Base-by-base conservation (phyloP, 2,888 invertebrate species). In the Agrotis exclamationis region DNA sequence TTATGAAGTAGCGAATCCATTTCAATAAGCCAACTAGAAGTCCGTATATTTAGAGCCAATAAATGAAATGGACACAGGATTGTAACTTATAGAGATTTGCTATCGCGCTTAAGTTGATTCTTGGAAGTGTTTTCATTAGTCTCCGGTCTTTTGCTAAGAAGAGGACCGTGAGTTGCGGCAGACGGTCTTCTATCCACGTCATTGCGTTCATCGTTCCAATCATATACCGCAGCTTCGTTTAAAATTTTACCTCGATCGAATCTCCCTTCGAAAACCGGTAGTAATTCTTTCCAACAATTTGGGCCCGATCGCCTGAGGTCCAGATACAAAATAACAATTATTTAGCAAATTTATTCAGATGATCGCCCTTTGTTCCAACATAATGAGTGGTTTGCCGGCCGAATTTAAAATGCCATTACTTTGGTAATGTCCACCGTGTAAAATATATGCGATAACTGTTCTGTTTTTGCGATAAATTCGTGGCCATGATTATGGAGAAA, bases 291-390 rank as follows among this genome's bases (percentile, higher is more conserved):
- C 60, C 33, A 74, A 73, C 58, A 76, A 75, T 79, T 84, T 74
- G 64, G 85, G 79, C 67, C 68, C 86, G 76, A 85, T 86, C 83
- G 89, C 92, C 91, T 79, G 86, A 88, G 92, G 89, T 83, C 67
- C 85, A 76, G 83, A 87, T 86, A 84, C 82, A 85, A 92, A 94
- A 95, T 93, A 94, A 93, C 94, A 93, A 94, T 94, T 94, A 95
- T 95, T 95, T 94, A 87, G 88, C 89, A 93, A 95, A 95, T 95
- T 93, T 94, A 95, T 95, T 93, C 94, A 85, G 89, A 89, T 92
- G 90, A 91, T 93, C 92, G 90, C 88, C 87, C 93, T 93, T 95
- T 95, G 95, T 95, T 93, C 89, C 86, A 74, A 72, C 73, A 86
- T 93, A 94, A 94, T 94, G 90, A 93, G 88, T 76, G 91, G 93